Conservation (phyloP, 2,888 invertebrate species). For the Eupithecia vulgata region DNA sequence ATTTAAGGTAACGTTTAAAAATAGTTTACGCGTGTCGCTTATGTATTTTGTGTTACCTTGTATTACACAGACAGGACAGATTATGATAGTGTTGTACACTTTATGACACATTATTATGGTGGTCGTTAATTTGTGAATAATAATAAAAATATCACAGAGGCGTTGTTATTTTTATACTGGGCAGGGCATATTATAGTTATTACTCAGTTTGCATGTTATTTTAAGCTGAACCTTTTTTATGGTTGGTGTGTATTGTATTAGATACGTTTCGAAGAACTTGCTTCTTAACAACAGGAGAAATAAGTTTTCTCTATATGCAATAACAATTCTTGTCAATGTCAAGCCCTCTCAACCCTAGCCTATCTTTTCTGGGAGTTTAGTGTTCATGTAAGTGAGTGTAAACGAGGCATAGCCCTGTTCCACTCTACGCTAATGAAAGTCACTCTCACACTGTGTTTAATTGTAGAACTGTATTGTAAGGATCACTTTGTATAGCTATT, state of each 20-base stretch:
- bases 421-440: background rate
- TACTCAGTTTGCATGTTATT: background rate
- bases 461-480: background rate
- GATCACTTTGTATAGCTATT: background rate
- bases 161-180: background rate
- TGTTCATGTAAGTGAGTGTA: background rate
- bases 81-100: background rate
- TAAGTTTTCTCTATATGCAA: background rate
- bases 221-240: background rate
- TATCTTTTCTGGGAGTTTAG: background rate
- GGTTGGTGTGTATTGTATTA: background rate
- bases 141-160: background rate
- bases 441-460: background rate
- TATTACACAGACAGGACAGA: background rate
- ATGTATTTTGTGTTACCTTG: constrained; percentile 2
- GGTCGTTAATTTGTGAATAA: background rate
- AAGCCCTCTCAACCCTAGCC: background rate
- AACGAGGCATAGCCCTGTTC: background rate
- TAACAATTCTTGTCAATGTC: background rate
- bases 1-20: constrained; percentile 12
- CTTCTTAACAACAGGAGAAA: background rate
- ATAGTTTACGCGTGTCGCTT: background rate
- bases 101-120: background rate
- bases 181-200: background rate
- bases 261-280: background rate